Evolutionary conservation across 2,888 invertebrate species (phyloP).

Genomic region (Tenthredo livida): DNA sequence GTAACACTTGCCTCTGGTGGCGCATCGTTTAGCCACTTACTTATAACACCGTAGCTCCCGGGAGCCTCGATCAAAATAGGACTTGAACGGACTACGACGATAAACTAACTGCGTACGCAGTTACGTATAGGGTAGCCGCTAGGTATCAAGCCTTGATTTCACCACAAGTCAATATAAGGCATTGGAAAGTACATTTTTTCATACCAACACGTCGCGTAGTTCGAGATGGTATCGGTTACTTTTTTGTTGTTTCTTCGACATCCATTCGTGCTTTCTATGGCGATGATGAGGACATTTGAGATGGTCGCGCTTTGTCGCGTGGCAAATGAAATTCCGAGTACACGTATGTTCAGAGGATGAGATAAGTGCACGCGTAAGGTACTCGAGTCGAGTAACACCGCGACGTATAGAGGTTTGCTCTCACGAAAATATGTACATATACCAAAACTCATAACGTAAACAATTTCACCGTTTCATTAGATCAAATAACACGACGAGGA

Average conservation of each 20-base stretch:
- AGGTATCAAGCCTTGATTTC: slow-evolving; percentile 11
- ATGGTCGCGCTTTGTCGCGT: slow-evolving; percentile 31
- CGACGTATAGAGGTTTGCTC: neutral
- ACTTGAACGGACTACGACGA: slow-evolving; percentile 19
- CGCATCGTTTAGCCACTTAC: slow-evolving; percentile 48
- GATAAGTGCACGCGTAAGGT: neutral
- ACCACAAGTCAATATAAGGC: slow-evolving; percentile 36
- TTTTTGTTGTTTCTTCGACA: neutral
- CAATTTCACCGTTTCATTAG: slow-evolving; percentile 35
- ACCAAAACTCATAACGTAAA: neutral
- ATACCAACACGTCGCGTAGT: neutral
- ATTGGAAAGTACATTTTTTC: slow-evolving; percentile 35
- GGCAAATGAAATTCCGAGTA: slow-evolving; percentile 28
- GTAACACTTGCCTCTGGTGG: slow-evolving; percentile 49
- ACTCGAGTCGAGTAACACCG: slow-evolving; percentile 19
- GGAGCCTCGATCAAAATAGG: slow-evolving; percentile 32
- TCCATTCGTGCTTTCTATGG: neutral
- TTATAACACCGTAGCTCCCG: slow-evolving; percentile 34
- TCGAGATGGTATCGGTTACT: neutral
- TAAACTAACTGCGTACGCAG: slow-evolving; percentile 10
- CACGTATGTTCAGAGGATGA: neutral
- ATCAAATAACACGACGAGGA: slow-evolving; percentile 25
- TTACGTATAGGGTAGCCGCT: slow-evolving; percentile 12
- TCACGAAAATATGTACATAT: slow-evolving; percentile 7
- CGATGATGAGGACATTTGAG: neutral